phyloP scores from a whole-genome alignment of 2,113 vertebrate genomes.

The Alosa alosa region DNA sequence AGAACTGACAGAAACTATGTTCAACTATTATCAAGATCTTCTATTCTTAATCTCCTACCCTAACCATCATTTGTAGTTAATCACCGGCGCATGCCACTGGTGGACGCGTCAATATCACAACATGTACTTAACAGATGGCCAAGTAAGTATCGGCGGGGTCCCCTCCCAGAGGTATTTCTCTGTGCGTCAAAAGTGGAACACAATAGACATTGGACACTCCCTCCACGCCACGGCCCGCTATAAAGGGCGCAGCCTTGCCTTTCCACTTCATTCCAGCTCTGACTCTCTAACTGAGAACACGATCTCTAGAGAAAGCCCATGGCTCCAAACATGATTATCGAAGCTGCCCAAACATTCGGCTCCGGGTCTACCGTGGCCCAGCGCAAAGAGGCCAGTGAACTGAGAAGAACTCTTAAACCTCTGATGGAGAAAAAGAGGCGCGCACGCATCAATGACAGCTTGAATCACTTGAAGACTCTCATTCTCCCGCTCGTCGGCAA shows the following conservation, averaged over 20 bases:
- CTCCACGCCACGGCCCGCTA: conserved; percentile 53
- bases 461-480: conserved; percentile 79
- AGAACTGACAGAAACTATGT: too few species aligned
- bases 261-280: conserved; percentile 42
- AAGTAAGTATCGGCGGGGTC: conserved; percentile 40
- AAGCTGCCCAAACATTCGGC: conserved; percentile 47
- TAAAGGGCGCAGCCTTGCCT: conserved; percentile 59
- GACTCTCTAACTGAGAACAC: conserved; percentile 28
- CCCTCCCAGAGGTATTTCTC: conserved; percentile 49
- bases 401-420: conserved; percentile 84
- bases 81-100: conserved; percentile 59
- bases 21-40: neutral
- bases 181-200: conserved; percentile 34
- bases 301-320: conserved; percentile 42
- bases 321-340: conserved; percentile 56
- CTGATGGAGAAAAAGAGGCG: conserved; percentile 80
- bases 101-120: conserved; percentile 21
- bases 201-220: conserved; percentile 48
- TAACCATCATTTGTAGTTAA: neutral
- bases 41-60: neutral
- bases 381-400: conserved; percentile 71
- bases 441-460: conserved; percentile 83
- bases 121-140: conserved; percentile 63
- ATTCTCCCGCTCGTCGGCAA: conserved; percentile 81
- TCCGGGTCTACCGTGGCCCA: conserved; percentile 71